These are phyloP conservation scores for Eilema caniola DNA, from an alignment of 2,888 invertebrate species.

Conservation along the genomic window DNA sequence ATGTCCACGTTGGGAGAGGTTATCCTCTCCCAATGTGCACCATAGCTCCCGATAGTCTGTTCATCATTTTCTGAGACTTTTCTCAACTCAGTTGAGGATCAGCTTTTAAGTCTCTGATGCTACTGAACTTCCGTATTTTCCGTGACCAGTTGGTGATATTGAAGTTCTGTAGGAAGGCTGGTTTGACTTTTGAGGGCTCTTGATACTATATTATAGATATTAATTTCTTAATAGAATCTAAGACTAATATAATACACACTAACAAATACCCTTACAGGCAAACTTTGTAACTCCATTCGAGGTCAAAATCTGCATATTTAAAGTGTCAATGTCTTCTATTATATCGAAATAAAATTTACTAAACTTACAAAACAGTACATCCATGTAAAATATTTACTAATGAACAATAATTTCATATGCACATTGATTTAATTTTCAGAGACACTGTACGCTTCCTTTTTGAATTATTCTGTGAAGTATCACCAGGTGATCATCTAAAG, in stretches of 20 bases:
- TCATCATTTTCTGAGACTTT: too few species aligned
- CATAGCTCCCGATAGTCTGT: too few species aligned
- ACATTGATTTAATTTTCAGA: conserved; percentile 74
- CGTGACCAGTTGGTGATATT: too few species aligned
- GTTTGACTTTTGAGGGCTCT: too few species aligned
- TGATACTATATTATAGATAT: too few species aligned
- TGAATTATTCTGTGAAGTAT: conserved; percentile 95
- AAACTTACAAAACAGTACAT: neutral
- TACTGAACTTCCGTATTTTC: too few species aligned
- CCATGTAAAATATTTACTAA: neutral
- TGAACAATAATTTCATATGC: neutral
- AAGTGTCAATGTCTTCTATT: neutral
- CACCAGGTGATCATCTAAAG: conserved; percentile 86
- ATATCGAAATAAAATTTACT: neutral
- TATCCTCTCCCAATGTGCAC: too few species aligned
- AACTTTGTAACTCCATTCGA: neutral
- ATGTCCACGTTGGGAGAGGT: too few species aligned
- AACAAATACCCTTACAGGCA: neutral
- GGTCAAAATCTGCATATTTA: neutral
- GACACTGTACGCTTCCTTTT: conserved; percentile 93
- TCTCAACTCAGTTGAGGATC: too few species aligned
- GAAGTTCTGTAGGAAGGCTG: too few species aligned
- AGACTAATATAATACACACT: neutral
- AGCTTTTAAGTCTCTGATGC: too few species aligned
- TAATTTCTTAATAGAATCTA: neutral